phyloP scores from a whole-genome alignment of 1,140 invertebrate genomes.

The Phthorimaea operculella region DNA sequence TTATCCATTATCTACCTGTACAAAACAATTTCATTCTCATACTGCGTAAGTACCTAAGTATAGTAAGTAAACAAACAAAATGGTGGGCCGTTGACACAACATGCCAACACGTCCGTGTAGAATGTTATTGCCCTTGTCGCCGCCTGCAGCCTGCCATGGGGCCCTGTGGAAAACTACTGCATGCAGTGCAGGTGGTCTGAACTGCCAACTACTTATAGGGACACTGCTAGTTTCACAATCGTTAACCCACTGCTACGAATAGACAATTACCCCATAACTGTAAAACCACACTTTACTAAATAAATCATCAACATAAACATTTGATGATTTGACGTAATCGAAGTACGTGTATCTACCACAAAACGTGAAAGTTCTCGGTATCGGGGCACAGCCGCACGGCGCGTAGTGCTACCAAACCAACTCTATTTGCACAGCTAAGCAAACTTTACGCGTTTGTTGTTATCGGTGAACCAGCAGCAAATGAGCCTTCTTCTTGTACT shows the following conservation, averaged over 20 bases:
- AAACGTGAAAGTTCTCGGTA: slow-evolving; percentile 56
- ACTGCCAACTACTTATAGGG: too few species aligned
- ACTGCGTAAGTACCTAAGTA: too few species aligned
- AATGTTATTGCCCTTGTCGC: slow-evolving; percentile 3
- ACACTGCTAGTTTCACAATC: too few species aligned
- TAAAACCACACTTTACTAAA: too few species aligned
- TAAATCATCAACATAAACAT: too few species aligned
- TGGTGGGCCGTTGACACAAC: slow-evolving; percentile 37
- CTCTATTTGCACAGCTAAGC: slow-evolving; percentile 60
- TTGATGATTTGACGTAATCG: slow-evolving; percentile 19
- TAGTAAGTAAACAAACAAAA: slow-evolving; percentile 26
- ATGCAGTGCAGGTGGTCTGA: background rate
- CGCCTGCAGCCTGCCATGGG: background rate
- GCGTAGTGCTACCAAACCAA: slow-evolving; percentile 48
- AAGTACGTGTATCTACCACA: slow-evolving; percentile 22
- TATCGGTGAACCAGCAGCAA: slow-evolving; percentile 29
- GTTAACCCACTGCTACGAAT: too few species aligned
- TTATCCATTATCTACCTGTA: too few species aligned
- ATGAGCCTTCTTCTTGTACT: slow-evolving; percentile 13
- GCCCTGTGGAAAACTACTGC: background rate
- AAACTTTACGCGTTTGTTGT: slow-evolving; percentile 42
- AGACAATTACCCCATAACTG: too few species aligned
- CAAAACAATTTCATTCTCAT: background rate
- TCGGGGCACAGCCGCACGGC: slow-evolving; percentile 22
- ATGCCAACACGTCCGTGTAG: slow-evolving; percentile 28